These are phyloP conservation scores for Apocheima hispidaria DNA, from an alignment of 2,888 invertebrate species.

Conservation along the genomic window DNA sequence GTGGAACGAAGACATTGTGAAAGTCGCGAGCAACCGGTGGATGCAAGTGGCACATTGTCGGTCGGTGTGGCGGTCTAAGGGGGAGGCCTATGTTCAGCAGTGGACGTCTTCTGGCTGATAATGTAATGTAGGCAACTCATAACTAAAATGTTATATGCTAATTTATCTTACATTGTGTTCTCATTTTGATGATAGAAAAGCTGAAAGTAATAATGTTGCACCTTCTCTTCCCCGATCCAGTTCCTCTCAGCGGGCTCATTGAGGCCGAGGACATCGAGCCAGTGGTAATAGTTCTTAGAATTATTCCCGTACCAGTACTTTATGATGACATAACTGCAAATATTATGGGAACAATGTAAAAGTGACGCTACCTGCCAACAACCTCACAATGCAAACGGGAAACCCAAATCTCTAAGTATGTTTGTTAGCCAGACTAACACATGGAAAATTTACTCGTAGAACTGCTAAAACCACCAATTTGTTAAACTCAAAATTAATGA, in stretches of 20 bases:
- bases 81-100: too few species aligned
- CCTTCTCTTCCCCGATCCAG: constrained; percentile 89
- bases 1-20: too few species aligned
- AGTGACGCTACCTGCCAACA: not conserved
- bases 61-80: too few species aligned
- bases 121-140: too few species aligned
- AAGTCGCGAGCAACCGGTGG: too few species aligned
- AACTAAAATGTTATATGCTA: too few species aligned
- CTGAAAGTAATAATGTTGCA: constrained; percentile 20
- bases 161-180: too few species aligned
- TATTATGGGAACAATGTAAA: constrained; percentile 1
- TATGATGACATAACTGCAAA: constrained; percentile 89
- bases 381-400: not conserved
- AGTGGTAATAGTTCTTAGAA: constrained; percentile 90
- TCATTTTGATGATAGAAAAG: too few species aligned
- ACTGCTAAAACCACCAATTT: too few species aligned
- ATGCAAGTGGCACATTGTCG: too few species aligned
- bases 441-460: not conserved
- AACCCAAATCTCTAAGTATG: not conserved
- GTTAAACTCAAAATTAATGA: too few species aligned
- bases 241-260: constrained; percentile 90
- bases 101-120: not conserved
- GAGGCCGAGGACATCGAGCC: constrained; percentile 89
- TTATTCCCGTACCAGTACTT: constrained; percentile 92
- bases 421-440: too few species aligned